Conservation (phyloP, 2,888 invertebrate species). For the Chymomyza procnemis region DNA sequence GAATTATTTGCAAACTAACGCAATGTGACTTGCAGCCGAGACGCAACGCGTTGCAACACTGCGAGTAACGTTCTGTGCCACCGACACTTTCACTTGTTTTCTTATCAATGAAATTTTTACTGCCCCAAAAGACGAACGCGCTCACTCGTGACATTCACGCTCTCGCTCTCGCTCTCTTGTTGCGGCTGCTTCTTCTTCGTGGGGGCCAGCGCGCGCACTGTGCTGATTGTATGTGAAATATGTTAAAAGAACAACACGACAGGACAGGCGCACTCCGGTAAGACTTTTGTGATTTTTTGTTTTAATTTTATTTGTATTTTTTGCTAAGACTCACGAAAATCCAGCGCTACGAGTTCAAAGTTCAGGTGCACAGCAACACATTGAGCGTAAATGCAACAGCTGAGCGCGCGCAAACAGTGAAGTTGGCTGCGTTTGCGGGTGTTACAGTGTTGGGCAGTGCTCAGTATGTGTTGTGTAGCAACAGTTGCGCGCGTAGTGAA, state of each 20-base stretch:
- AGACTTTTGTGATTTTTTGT: not conserved
- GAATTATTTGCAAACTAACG: slow-evolving; percentile 30
- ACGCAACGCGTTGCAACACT: not conserved
- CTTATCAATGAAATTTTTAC: slow-evolving; percentile 61
- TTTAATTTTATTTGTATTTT: not conserved
- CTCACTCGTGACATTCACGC: slow-evolving; percentile 11
- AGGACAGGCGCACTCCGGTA: slow-evolving; percentile 54
- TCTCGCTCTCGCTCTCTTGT: slow-evolving; percentile 3
- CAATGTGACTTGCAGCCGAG: slow-evolving; percentile 19
- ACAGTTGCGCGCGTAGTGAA: not conserved
- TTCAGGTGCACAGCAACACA: slow-evolving; percentile 30
- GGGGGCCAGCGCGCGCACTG: slow-evolving; percentile 26
- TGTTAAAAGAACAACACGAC: slow-evolving; percentile 20
- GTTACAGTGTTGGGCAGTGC: not conserved
- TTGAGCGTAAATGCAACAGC: not conserved
- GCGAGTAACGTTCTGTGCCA: slow-evolving; percentile 12
- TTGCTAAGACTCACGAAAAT: not conserved
- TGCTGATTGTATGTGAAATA: slow-evolving; percentile 24
- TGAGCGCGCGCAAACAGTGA: not conserved
- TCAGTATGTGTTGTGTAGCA: not conserved
- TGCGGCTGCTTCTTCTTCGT: slow-evolving; percentile 31
- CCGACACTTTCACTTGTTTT: slow-evolving; percentile 47
- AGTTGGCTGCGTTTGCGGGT: not conserved
- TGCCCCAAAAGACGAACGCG: slow-evolving; percentile 26
- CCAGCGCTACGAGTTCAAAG: slow-evolving; percentile 58